A percentile compares a stretch with the other conserved stretches of the same genome.
These are phyloP conservation scores for Acrocephalus arundinaceus DNA, from an alignment of 2,113 vertebrate genomes.

Conservation along the genomic window DNA sequence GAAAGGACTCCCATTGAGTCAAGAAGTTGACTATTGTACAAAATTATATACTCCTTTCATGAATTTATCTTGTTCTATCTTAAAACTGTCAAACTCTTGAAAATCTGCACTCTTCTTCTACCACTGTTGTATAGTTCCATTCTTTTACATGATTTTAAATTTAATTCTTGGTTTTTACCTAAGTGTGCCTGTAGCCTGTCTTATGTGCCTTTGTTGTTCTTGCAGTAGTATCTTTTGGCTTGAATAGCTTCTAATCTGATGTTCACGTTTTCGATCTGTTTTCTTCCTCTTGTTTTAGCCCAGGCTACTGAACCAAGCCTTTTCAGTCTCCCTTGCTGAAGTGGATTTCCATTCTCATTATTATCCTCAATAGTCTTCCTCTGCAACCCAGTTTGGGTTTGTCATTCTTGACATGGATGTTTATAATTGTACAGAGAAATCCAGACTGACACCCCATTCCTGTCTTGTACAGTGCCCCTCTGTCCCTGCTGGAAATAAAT, in stretches of 20 bases:
- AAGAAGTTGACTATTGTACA: background rate
- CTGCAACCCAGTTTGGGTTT: background rate
- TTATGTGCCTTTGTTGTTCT: background rate
- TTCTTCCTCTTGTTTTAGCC: background rate
- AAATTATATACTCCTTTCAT: background rate
- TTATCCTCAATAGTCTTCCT: background rate
- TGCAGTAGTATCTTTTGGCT: background rate
- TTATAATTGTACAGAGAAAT: background rate
- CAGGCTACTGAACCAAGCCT: background rate
- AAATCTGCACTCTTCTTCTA: background rate
- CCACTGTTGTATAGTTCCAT: background rate
- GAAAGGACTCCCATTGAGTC: background rate
- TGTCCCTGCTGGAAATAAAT: background rate
- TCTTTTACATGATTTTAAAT: background rate
- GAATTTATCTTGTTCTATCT: background rate
- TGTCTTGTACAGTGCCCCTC: background rate
- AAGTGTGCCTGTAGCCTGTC: background rate
- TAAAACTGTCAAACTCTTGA: background rate
- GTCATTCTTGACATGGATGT: background rate
- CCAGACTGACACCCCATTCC: background rate
- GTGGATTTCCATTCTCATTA: background rate
- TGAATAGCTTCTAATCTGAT: background rate
- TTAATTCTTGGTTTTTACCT: background rate
- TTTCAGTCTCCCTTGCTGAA: background rate
- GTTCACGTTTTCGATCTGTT: background rate